A percentile compares a stretch with the other conserved stretches of the same genome.
Evolutionary conservation across 2,113 vertebrate genomes (phyloP).

Genomic region (Trogon melanurus): DNA sequence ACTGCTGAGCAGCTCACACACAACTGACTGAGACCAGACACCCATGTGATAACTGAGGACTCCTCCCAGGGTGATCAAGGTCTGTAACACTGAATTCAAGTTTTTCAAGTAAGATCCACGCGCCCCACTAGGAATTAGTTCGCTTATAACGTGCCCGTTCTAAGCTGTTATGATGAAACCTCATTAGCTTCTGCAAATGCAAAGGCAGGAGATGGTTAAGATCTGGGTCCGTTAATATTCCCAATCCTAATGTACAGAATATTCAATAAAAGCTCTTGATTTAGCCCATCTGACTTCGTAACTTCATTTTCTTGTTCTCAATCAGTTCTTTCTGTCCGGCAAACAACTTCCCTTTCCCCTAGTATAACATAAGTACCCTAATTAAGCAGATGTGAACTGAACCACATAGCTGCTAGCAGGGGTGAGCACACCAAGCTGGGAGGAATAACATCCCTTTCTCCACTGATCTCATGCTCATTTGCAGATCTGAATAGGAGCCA

Average conservation of each 20-base stretch:
- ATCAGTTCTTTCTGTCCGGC: neutral
- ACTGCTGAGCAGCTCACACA: neutral
- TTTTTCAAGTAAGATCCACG: neutral
- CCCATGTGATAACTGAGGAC: neutral
- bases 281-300: neutral
- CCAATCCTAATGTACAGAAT: neutral
- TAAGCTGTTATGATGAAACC: neutral
- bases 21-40: rapidly evolving
- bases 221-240: neutral
- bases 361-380: neutral
- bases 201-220: neutral
- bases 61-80: neutral
- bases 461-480: neutral
- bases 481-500: neutral
- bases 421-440: neutral
- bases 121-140: neutral
- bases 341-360: neutral
- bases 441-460: neutral
- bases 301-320: neutral
- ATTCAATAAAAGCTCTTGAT: neutral
- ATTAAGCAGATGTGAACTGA: neutral
- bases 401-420: neutral
- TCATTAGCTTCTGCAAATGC: neutral
- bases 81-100: neutral
- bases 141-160: neutral